Base-by-base conservation (phyloP, 2,888 invertebrate genomes). In the Pandemis corylana region DNA sequence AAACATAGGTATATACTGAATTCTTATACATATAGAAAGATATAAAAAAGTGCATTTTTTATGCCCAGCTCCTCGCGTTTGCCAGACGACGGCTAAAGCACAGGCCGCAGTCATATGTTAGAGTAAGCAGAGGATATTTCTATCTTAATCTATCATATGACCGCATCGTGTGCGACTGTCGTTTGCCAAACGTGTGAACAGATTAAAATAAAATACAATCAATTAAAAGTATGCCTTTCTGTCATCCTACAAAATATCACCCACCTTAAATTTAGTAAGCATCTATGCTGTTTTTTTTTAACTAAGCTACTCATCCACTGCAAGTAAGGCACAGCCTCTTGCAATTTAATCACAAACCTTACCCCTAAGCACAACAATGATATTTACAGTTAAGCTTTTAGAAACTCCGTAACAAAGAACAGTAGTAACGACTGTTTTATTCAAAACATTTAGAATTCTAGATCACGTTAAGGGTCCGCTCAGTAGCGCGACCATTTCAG, bases 371-470 rank as follows among this genome's bases (percentile, higher is more conserved):
- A 72, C 67, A 68, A 72, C 67, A 68, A 28, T 46, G 62, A 62
- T 53, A 68, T 63, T 46, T 68, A 68, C 67, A 68, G 41, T 62
- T 67, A 63, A 72, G 63, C 67, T 62, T n/a, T 20, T 53, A n/a
- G 12, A 53, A 53, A 53, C 15, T 53, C 15, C 53, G 15, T 15
- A 7, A 53, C 15, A 53, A 53, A 53, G 53, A 51, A 51, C 49
- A 51, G 6, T 4, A 13, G 13, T 12, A n/a, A 51, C 49, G 1
- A n/a, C n/a, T 53, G 15, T 15, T 53, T 15, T 15, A 53, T 53
- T 53, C 15, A 15, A 53, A 53, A 53, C 15, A 53, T 53, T 20
- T 15, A 53, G 15, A 53, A 53, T 67, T 15, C 41, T 41, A 67
- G 66, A 51, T 41, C 36, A 41, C 7, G 0, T 41, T 41, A n/a